Evolutionary conservation across 2,113 vertebrate genomes (phyloP).

Genomic region (Anarhynchus alexandrinus): DNA sequence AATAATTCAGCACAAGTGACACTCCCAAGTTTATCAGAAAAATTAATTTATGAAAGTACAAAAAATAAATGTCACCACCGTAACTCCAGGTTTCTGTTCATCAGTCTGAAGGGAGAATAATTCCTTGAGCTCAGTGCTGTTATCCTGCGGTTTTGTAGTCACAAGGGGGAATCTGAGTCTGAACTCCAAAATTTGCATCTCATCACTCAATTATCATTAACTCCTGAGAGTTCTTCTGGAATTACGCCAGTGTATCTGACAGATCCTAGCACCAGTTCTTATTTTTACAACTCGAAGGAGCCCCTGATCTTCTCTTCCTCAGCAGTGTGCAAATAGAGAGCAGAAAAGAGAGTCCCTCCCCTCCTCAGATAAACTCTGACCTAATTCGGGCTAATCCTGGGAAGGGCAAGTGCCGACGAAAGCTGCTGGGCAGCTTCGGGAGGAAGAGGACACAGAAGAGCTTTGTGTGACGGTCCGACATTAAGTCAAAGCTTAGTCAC

Average conservation of each 20-base stretch:
- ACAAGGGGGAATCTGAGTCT: not conserved
- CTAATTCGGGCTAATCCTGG: not conserved
- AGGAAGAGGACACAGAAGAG: not conserved
- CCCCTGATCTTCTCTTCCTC: not conserved
- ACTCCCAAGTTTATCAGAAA: not conserved
- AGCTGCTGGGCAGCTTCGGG: not conserved
- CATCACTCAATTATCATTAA: not conserved
- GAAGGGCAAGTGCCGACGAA: not conserved
- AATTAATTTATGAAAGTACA: not conserved
- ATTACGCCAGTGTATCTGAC: not conserved
- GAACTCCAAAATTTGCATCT: not conserved
- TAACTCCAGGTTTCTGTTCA: not conserved
- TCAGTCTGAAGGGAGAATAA: not conserved
- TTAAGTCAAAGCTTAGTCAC: not conserved
- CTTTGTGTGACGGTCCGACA: not conserved
- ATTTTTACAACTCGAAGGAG: not conserved
- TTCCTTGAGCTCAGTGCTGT: not conserved
- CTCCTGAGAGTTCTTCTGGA: not conserved
- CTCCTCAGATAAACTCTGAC: constrained; percentile 16
- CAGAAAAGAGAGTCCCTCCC: not conserved
- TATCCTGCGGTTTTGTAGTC: not conserved
- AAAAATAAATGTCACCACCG: not conserved
- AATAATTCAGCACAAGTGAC: not conserved
- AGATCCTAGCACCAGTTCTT: not conserved
- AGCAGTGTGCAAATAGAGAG: not conserved